Base-by-base conservation (phyloP, 1,140 invertebrate species). In the Drosophila jambulina region DNA sequence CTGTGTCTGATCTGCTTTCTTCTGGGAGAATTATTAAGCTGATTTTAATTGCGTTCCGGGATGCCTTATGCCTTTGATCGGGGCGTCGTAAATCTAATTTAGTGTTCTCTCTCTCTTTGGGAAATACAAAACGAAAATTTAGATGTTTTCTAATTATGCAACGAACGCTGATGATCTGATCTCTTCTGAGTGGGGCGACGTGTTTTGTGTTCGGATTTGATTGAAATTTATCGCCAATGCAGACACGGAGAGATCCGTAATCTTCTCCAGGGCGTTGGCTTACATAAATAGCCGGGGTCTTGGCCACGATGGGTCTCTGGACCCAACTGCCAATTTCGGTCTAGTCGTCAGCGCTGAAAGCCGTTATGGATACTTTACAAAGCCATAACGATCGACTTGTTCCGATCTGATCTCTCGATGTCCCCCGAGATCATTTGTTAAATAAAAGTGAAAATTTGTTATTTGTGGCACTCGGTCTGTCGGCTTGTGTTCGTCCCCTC, bases 31-130 rank as follows among this genome's bases (percentile, higher is more conserved):
- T 83, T 85, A 85, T 91, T 91, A 91, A 91, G 88, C 88, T 90
- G 90, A 80, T 91, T 91, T 91, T 91, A 91, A 91, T 91, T 91
- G 88, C 78, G 83, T 61, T 71, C 61, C 83, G 49, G 58, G 79
- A 36, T 40, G 51, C 21, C 62, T 57, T 51, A 21, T 42, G 42
- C 67, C 67, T 85, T 83, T 87, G 75, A 84, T 71, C 70, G 61
- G 49, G 29, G 49, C 64, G 58, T 91, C 87, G 83, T 91, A 91
- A 91, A 91, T 91, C 83, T 87, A 76, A 87, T 91, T 91, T 91
- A 91, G 69, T 72, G 67, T 51, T 65, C 23, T 48, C 51, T 34
- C 42, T 49, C 17, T 56, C 2, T 17, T 54, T 54, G 38, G 23
- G 45, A 32, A 29, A 56, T 29, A 64, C 53, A 72, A 72, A 72